Evolutionary conservation across 2,113 vertebrate species (phyloP).

Genomic region (Solea senegalensis): DNA sequence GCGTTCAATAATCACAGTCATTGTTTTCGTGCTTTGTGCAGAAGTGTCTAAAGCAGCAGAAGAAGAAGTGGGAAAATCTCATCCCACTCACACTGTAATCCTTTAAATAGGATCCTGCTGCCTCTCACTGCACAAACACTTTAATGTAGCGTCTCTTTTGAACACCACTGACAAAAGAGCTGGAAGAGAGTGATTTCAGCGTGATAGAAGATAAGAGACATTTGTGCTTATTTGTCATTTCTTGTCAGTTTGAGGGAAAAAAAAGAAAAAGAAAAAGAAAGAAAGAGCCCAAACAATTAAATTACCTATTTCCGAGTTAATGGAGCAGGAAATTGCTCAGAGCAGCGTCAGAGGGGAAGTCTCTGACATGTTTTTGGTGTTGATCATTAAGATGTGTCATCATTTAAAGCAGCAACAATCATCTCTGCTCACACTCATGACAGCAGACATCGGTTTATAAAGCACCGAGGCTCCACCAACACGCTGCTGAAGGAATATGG

Average conservation of each 20-base stretch:
- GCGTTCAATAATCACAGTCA: constrained; percentile 9
- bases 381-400: background rate
- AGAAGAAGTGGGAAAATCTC: constrained; percentile 45
- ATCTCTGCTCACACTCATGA: background rate
- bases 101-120: constrained; percentile 53
- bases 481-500: background rate
- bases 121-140: constrained; percentile 51
- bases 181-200: constrained; percentile 10
- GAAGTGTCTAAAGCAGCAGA: constrained; percentile 14
- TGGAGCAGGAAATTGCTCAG: constrained; percentile 6
- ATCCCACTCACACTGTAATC: constrained; percentile 61
- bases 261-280: background rate
- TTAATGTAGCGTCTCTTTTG: constrained; percentile 43
- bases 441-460: background rate
- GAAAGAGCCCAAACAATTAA: background rate
- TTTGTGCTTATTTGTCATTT: constrained; percentile 38
- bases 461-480: background rate
- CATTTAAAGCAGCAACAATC: background rate
- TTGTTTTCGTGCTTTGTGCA: constrained; percentile 15
- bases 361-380: background rate
- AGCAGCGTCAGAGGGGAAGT: constrained; percentile 6
- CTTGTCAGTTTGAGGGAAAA: constrained; percentile 6
- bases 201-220: background rate
- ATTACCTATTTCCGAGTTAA: constrained; percentile 18
- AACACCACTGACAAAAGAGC: constrained; percentile 44